A percentile compares a stretch with the other conserved stretches of the same genome.
phyloP scores from a whole-genome alignment of 2,113 vertebrate species.

The Dolichallabes microphthalmus region DNA sequence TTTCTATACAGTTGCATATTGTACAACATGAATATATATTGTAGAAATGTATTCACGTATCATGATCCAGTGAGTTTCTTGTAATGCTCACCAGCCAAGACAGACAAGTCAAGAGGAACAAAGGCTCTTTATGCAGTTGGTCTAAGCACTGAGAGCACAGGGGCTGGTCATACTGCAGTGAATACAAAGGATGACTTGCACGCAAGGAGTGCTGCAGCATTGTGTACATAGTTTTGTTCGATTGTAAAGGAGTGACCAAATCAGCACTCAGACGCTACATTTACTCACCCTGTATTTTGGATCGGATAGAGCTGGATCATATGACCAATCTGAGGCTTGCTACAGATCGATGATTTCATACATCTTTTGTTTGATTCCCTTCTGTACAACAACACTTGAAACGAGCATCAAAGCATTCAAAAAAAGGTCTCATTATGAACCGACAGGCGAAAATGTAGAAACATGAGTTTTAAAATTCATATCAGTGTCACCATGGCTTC shows the following conservation, averaged over 20 bases:
- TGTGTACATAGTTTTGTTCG: not conserved
- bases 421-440: not conserved
- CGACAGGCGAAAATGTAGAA: not conserved
- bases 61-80: not conserved
- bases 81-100: not conserved
- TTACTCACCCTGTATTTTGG: not conserved
- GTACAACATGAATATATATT: not conserved
- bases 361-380: not conserved
- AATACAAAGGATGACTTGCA: not conserved
- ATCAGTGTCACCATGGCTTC: not conserved
- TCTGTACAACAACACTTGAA: not conserved
- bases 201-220: not conserved
- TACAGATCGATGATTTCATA: not conserved
- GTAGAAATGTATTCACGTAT: not conserved
- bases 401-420: not conserved
- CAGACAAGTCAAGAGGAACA: not conserved
- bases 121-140: slow-evolving; percentile 18
- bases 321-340: not conserved
- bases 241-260: not conserved
- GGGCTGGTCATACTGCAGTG: not conserved
- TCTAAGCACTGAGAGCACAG: not conserved
- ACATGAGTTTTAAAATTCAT: not conserved
- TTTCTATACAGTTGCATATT: not conserved
- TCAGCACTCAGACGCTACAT: not conserved
- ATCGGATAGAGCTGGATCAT: not conserved